phyloP scores from a whole-genome alignment of 2,797 vertebrate species.

The Zalophus californianus region DNA sequence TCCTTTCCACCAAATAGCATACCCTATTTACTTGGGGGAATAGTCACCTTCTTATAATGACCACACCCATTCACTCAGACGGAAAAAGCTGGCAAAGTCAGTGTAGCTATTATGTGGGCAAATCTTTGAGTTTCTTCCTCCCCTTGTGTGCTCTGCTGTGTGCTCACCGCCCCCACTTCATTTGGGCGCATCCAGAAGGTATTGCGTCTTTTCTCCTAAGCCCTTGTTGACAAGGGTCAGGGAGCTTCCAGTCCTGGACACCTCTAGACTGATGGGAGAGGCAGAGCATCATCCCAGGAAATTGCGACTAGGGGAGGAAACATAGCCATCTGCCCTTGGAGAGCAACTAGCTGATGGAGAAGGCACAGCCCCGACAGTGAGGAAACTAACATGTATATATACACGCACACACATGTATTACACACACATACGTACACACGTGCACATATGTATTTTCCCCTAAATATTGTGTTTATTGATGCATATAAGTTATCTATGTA shows the following conservation, averaged over 20 bases:
- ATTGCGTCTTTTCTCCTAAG: not conserved
- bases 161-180: not conserved
- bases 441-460: not conserved
- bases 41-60: constrained; percentile 47
- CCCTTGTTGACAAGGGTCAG: not conserved
- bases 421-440: not conserved
- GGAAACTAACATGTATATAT: not conserved
- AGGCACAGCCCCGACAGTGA: not conserved
- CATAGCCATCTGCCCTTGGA: not conserved
- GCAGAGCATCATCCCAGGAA: not conserved
- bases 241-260: not conserved
- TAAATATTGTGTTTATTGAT: not conserved
- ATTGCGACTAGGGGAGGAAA: not conserved
- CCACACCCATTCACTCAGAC: constrained; percentile 68
- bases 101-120: constrained; percentile 51
- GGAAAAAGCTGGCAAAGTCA: constrained; percentile 33
- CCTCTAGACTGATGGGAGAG: not conserved
- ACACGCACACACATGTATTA: not conserved
- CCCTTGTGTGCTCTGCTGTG: constrained; percentile 31
- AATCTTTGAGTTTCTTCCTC: constrained; percentile 41
- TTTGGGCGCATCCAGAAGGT: not conserved
- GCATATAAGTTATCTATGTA: not conserved
- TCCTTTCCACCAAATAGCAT: constrained; percentile 72
- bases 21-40: constrained; percentile 48
- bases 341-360: not conserved